These are phyloP conservation scores for Neodon shergylaensis DNA, from an alignment of 2,113 vertebrate genomes.

Conservation along the genomic window DNA sequence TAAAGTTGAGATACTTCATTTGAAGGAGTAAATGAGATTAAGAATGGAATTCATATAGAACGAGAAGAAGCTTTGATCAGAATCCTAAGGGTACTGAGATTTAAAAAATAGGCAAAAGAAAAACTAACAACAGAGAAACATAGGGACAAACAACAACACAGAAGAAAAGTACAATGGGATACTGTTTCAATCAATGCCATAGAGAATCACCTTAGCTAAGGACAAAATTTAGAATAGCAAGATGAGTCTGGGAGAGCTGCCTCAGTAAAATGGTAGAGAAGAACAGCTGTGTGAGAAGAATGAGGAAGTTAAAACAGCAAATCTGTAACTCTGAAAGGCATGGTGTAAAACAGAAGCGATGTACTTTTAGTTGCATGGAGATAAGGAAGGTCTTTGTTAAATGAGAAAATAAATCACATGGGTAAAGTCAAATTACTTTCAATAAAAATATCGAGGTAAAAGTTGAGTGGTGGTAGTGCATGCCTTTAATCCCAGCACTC, in stretches of 20 bases:
- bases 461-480: too few species aligned
- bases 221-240: neutral
- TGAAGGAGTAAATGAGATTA: neutral
- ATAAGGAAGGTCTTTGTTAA: conserved; percentile 24
- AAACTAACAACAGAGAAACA: neutral
- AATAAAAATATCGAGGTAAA: conserved; percentile 18
- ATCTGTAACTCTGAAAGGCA: neutral
- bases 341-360: neutral
- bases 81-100: neutral
- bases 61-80: neutral
- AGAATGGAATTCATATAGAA: neutral
- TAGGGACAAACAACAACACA: neutral
- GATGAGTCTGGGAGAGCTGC: neutral
- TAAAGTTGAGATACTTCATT: conserved; percentile 34
- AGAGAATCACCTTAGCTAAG: neutral
- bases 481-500: too few species aligned
- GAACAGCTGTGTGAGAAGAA: neutral
- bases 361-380: neutral
- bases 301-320: neutral
- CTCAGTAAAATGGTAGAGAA: neutral
- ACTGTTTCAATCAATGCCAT: neutral
- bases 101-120: conserved; percentile 35
- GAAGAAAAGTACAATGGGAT: neutral
- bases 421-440: neutral
- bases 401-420: neutral